Evolutionary conservation across 2,113 vertebrate species (phyloP).

Genomic region (Sisor rabdophorus): DNA sequence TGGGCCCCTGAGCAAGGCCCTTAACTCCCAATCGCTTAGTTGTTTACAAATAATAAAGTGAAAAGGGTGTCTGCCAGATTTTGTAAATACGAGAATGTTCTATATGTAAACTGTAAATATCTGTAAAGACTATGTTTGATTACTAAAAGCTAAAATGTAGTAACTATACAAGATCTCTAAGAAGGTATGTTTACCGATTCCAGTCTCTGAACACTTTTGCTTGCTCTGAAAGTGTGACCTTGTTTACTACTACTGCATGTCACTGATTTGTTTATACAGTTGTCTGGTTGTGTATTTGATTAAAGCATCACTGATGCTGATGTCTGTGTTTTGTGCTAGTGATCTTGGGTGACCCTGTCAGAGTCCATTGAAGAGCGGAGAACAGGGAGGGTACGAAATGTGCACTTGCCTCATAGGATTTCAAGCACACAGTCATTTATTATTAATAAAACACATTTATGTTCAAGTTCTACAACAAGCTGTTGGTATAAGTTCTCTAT

Average conservation of each 20-base stretch:
- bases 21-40: no score
- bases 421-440: background rate
- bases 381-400: background rate
- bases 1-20: no score
- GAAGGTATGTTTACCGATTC: background rate
- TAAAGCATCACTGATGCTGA: slow-evolving; percentile 31
- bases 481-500: background rate
- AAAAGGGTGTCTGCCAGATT: no score
- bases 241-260: slow-evolving; percentile 39
- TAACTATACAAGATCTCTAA: background rate
- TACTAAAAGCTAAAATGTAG: background rate
- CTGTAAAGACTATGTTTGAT: background rate
- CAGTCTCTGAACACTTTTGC: background rate
- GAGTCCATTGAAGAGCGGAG: slow-evolving; percentile 11
- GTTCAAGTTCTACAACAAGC: background rate
- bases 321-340: slow-evolving; percentile 38
- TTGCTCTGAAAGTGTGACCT: slow-evolving; percentile 35
- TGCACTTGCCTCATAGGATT: slow-evolving; percentile 7
- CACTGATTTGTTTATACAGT: slow-evolving; percentile 39
- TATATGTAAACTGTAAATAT: no score
- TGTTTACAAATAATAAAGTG: no score
- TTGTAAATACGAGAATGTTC: no score
- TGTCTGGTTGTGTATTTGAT: slow-evolving; percentile 40
- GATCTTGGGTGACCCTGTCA: slow-evolving; percentile 39
- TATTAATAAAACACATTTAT: background rate